Base-by-base conservation (phyloP, 2,888 invertebrate species). In the Agrotis exclamationis region DNA sequence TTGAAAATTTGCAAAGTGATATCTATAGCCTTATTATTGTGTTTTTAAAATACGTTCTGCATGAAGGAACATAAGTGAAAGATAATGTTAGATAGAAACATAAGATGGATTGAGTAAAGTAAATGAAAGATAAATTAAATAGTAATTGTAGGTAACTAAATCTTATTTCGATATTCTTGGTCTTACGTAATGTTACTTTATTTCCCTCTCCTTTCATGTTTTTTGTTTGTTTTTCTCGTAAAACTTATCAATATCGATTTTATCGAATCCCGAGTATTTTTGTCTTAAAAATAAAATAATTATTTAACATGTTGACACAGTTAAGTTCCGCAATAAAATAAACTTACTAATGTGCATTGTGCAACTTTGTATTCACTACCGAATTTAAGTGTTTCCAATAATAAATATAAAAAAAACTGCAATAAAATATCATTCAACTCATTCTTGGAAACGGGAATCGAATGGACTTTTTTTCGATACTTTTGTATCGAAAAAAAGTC, bases 381-480 rank as follows among this genome's bases (percentile, higher is more conserved):
- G 76, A 57, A 73, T 76, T 74, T 74, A 58, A 71, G 71, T 75
- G 68, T 74, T 48, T 59, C 64, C 77, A 65, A 65, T 58, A 78
- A 59, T 44, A 76, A 77, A 65, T 73, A 53, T 24, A 70, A 56
- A 68, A 70, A 68, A 48, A 50, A 16, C 59, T 44, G 39, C 53
- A 48, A 74, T 81, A 74, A 74, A 78, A 78, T 68, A 74, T 47
- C 39, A 63, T 74, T 65, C 56, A 57, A 63, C 39, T 56, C 33
- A 39, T 79, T 80, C 79, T 76, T 45, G 73, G 79, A 73, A 79
- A 65, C 56, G 51, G 63, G 74, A 80, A 77, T 77, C 69, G 57
- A 78, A 65, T 68, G 67, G 48, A 53, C 45, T 53, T 59, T 80
- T 28, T 68, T 68, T 65, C 56, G 58, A 63, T 63, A 66, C 76